Conservation (phyloP, 1,140 invertebrate species). For the Penaeus indicus region DNA sequence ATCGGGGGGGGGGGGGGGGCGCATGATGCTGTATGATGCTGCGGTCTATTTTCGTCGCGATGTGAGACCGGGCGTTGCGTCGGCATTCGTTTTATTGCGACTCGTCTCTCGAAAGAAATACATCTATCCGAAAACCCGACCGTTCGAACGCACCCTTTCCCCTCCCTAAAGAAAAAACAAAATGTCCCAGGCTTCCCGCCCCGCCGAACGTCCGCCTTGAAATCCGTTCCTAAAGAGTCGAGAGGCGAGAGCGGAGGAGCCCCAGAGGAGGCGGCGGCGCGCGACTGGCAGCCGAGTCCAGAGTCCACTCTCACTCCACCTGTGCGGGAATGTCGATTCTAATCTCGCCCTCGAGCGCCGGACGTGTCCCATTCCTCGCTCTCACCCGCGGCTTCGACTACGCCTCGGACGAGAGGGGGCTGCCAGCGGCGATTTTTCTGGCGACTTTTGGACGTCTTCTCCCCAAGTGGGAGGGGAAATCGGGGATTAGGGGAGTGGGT, state of each 20-base stretch:
- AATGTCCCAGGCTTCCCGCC: too few relatives aligned
- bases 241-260: constrained; percentile 17
- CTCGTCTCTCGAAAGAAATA: too few relatives aligned
- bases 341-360: constrained; percentile 56
- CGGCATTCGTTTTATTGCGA: too few relatives aligned
- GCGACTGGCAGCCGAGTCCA: constrained; percentile 46
- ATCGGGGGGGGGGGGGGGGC: too few relatives aligned
- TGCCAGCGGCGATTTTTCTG: neutral
- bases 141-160: too few relatives aligned
- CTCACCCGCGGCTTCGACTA: constrained; percentile 45
- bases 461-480: too few relatives aligned
- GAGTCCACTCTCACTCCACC: constrained; percentile 59
- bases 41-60: too few relatives aligned
- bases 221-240: neutral
- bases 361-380: constrained; percentile 49
- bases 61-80: too few relatives aligned
- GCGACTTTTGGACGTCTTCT: neutral
- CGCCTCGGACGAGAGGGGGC: neutral
- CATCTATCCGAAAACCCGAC: too few relatives aligned
- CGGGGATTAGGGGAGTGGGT: too few relatives aligned
- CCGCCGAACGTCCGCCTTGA: neutral
- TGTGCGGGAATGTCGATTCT: constrained; percentile 62
- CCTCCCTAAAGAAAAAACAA: too few relatives aligned
- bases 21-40: too few relatives aligned
- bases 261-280: constrained; percentile 28